A percentile compares a stretch with the other conserved stretches of the same genome.
These are phyloP conservation scores for Brachyhypopomus occidentalis DNA, from an alignment of 2,113 vertebrate species.

Conservation along the genomic window DNA sequence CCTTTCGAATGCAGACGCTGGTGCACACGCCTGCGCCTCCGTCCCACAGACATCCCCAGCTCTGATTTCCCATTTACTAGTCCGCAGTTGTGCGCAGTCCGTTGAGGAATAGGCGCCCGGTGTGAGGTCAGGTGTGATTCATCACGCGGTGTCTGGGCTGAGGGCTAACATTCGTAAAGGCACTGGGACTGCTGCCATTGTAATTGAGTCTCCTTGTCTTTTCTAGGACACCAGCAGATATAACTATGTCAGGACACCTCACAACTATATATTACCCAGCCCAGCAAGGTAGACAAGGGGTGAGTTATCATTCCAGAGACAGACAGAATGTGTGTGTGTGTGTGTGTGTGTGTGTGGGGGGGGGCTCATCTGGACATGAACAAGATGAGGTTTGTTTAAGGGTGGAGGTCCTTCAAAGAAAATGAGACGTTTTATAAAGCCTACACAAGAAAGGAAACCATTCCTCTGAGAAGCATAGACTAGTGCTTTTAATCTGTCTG, in stretches of 20 bases:
- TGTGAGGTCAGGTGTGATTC: conserved; percentile 81
- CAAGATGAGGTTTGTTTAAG: conserved; percentile 27
- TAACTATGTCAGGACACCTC: conserved; percentile 87
- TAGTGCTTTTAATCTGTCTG: not conserved
- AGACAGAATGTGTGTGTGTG: conserved; percentile 54
- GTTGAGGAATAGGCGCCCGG: conserved; percentile 70
- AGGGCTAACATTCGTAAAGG: conserved; percentile 79
- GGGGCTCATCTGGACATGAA: conserved; percentile 54
- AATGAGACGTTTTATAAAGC: not conserved
- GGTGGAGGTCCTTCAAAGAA: conserved; percentile 9
- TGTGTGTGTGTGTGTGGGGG: no score
- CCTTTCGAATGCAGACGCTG: conserved; percentile 21
- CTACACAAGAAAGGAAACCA: conserved; percentile 1
- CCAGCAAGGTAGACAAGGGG: conserved; percentile 82
- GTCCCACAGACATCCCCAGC: conserved; percentile 59
- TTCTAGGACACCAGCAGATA: conserved; percentile 83
- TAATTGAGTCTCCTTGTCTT: conserved; percentile 90
- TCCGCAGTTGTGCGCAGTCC: conserved; percentile 61
- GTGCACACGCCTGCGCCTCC: conserved; percentile 52
- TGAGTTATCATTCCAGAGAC: conserved; percentile 84
- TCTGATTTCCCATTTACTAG: conserved; percentile 68
- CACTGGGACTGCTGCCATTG: conserved; percentile 69
- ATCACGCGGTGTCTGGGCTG: conserved; percentile 74
- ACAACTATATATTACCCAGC: conserved; percentile 85
- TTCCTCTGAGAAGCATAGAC: not conserved